These are phyloP conservation scores for Heterotilapia buettikoferi DNA, from an alignment of 2,113 vertebrate genomes.

Conservation along the genomic window DNA sequence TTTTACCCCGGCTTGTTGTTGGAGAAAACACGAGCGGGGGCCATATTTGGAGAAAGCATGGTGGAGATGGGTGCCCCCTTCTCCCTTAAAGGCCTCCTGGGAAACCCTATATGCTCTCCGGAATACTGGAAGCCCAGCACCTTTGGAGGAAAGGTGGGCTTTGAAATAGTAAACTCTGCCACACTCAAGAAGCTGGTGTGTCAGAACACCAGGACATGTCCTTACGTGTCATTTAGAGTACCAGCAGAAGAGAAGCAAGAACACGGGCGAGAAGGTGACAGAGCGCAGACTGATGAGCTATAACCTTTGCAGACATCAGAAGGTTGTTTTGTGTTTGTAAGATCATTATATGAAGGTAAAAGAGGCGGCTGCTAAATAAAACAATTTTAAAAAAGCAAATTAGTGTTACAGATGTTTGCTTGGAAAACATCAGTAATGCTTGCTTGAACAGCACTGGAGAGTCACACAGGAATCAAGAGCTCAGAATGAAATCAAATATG, in stretches of 20 bases:
- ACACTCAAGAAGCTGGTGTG: conserved; percentile 85
- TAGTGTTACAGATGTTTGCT: not conserved
- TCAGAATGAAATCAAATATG: not conserved
- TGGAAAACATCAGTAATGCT: not conserved
- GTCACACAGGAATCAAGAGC: not conserved
- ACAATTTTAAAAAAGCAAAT: not conserved
- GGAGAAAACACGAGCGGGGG: conserved; percentile 76
- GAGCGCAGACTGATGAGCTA: conserved; percentile 37
- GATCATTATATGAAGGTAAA: not conserved
- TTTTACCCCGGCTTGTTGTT: conserved; percentile 86
- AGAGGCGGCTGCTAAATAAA: not conserved
- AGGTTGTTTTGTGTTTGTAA: not conserved
- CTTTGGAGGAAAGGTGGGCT: conserved; percentile 87
- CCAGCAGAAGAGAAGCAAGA: conserved; percentile 44
- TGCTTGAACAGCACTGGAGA: not conserved
- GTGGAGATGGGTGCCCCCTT: conserved; percentile 95
- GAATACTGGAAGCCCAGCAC: conserved; percentile 98
- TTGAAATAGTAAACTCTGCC: conserved; percentile 88
- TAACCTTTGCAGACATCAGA: conserved; percentile 7
- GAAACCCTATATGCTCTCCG: conserved; percentile 94
- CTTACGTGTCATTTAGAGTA: conserved; percentile 80
- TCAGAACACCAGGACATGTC: conserved; percentile 84
- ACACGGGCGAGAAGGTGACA: not conserved
- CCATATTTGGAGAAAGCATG: conserved; percentile 96
- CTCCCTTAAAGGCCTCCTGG: conserved; percentile 93